Percentiles rank a stretch among this genome's conserved stretches.
phyloP scores from a whole-genome alignment of 2,888 invertebrate species.

The Volucella zonaria region DNA sequence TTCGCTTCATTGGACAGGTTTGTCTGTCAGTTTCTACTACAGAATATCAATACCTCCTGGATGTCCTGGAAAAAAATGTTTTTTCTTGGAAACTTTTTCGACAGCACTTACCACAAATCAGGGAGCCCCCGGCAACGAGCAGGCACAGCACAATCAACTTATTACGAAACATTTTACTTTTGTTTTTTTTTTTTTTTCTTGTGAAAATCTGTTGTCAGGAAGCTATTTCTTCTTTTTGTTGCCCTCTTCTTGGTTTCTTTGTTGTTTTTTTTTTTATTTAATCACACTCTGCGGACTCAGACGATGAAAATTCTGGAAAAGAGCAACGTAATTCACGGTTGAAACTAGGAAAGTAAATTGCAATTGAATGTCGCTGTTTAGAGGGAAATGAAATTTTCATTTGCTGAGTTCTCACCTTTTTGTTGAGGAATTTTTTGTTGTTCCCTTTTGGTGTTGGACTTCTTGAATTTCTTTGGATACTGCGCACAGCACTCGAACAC shows the following conservation, averaged over 20 bases:
- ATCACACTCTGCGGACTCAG: neutral
- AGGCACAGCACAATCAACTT: constrained; percentile 64
- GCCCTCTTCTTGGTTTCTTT: neutral
- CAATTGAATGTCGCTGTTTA: neutral
- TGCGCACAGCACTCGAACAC: constrained; percentile 46
- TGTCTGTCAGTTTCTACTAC: neutral
- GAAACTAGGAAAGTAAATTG: constrained; percentile 4
- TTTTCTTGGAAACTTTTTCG: neutral
- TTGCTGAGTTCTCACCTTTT: constrained; percentile 44
- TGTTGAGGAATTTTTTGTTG: constrained; percentile 53
- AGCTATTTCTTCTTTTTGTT: neutral
- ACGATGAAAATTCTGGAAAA: constrained; percentile 36
- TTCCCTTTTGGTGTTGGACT: constrained; percentile 31
- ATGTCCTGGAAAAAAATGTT: neutral
- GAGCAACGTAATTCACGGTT: constrained; percentile 19
- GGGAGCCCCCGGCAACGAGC: constrained; percentile 65
- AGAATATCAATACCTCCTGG: neutral
- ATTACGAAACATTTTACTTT: constrained; percentile 66
- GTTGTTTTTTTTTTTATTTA: neutral
- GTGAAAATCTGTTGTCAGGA: neutral
- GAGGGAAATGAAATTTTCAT: constrained; percentile 6
- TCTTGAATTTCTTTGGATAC: constrained; percentile 15
- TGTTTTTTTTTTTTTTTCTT: neutral
- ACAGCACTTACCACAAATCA: constrained; percentile 61
- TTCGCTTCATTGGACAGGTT: neutral